A percentile compares a stretch with the other conserved stretches of the same genome.
Conservation (phyloP, 2,797 vertebrate genomes). For the Ciconia nigra region DNA sequence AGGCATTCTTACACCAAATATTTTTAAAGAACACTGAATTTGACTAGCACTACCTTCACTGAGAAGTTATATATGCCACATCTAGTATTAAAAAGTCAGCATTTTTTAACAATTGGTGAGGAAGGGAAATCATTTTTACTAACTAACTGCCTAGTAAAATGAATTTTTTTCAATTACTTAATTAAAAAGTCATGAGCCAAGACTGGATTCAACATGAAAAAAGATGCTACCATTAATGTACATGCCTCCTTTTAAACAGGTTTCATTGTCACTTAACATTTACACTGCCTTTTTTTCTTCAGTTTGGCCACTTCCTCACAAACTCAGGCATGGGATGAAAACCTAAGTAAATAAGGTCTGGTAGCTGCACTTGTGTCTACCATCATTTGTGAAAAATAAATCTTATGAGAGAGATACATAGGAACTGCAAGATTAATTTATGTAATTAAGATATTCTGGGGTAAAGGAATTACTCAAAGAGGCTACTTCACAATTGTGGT, state of each 20-base stretch:
- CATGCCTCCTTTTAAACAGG: not conserved
- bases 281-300: rapidly evolving
- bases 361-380: not conserved
- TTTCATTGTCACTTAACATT: not conserved
- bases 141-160: not conserved
- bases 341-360: not conserved
- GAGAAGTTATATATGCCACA: not conserved
- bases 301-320: not conserved
- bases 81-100: not conserved
- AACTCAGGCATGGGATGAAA: not conserved
- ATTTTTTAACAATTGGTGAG: not conserved
- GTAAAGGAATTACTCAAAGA: not conserved
- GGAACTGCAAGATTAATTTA: not conserved
- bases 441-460: not conserved
- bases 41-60: not conserved
- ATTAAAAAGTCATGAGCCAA: not conserved
- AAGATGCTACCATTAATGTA: not conserved
- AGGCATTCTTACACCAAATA: not conserved
- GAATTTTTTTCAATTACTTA: not conserved
- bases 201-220: not conserved
- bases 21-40: not conserved
- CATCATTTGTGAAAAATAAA: not conserved
- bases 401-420: not conserved
- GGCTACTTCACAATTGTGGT: not conserved
- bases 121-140: not conserved